These are phyloP conservation scores for Perithous albicinctus DNA, from an alignment of 2,888 invertebrate genomes.

Conservation along the genomic window DNA sequence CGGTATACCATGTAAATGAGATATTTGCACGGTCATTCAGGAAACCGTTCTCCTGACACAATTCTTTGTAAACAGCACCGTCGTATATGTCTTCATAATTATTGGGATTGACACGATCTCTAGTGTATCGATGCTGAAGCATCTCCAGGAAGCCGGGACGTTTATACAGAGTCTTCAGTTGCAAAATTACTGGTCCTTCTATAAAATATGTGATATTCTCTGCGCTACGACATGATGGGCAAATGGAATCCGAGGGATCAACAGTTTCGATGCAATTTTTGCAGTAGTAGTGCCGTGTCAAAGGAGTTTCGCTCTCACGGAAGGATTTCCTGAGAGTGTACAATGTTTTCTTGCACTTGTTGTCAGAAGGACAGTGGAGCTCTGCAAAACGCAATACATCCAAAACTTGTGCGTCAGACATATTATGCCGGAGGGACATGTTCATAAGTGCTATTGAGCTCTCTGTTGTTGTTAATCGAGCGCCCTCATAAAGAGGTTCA, in stretches of 20 bases:
- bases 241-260: constrained; percentile 11
- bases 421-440: constrained; percentile 1
- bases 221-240: constrained; percentile 48
- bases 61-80: too few relatives aligned
- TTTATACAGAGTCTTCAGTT: constrained; percentile 52
- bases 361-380: constrained; percentile 56
- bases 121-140: constrained; percentile 31
- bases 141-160: constrained; percentile 43
- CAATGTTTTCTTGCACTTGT: too few relatives aligned
- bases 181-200: constrained; percentile 49
- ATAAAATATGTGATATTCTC: not conserved
- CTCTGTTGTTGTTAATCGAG: too few relatives aligned
- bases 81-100: constrained; percentile 2
- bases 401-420: constrained; percentile 14
- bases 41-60: too few relatives aligned
- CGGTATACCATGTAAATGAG: too few relatives aligned
- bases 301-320: constrained; percentile 30
- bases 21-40: too few relatives aligned
- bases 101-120: not conserved
- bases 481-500: constrained; percentile 29
- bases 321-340: constrained; percentile 56
- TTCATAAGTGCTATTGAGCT: too few relatives aligned
- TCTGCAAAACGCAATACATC: constrained; percentile 25
- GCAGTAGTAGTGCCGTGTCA: constrained; percentile 57
- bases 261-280: constrained; percentile 42